Evolutionary conservation across 2,113 vertebrate genomes (phyloP), one percentile per base, ranked within the genome.

Genomic region (Sinocyclocheilus maitianheensis): DNA sequence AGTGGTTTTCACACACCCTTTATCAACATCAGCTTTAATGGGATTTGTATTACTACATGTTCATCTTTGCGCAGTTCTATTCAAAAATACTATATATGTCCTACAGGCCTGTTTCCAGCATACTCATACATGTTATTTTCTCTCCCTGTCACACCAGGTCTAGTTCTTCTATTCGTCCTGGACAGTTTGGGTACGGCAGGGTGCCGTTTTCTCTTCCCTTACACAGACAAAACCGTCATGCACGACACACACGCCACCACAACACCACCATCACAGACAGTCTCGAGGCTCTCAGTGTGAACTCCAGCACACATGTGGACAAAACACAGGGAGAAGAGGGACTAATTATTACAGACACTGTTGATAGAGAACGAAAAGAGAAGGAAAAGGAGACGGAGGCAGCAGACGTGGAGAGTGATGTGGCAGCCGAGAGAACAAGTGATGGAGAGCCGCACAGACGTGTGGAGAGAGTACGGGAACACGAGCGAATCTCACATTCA

Each of bases 161-260:
- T 88, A 91, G 93, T 26, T 91, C 92, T 18, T 65, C 87, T 40
- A 96, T 97, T 90, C 96, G 95, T 53, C 97, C 97, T 0, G 97
- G 97, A 2, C 97, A 97, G 93, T 98, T 97, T 6, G 97, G 97
- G 9, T 97, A 98, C 0, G 97, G 97, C 63, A 94, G 93, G 88
- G 95, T 96, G 24, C 97, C 97, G 0, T 97, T 96, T 77, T 95
- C 96, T 12, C 90, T 98, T 85, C 96, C 97, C 0, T 89, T 98
- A 46, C 97, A 96, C 83, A 94, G 95, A 0, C 91, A 90, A 75
- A 93, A 93, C 88, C 91, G 95, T 0, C 93, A 94, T 51, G 90
- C 90, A 5, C 91, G 94, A 10, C 93, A 95, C 88, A 90, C 93
- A 0, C 86, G 24, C 51, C 86, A 1, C 1, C 93, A 93, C 30